Evolutionary conservation across 2,113 vertebrate genomes (phyloP), one percentile per base, ranked within the genome.

Genomic region (Tachuris rubrigastra): DNA sequence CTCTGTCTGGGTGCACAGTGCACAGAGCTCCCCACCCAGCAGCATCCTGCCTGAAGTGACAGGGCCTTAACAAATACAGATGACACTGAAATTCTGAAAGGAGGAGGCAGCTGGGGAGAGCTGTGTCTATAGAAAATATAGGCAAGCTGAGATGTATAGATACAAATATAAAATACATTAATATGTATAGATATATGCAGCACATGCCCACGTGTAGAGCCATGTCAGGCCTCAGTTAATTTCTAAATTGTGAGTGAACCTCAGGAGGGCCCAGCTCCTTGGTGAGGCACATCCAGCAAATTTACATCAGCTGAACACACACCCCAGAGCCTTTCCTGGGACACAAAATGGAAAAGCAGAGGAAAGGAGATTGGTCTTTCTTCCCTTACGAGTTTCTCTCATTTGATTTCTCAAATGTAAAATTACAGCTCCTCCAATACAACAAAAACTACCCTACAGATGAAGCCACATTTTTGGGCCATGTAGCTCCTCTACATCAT

Each of bases 61-160:
- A 65, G 62, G n/a, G 14, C 35, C 76, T 27, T 25, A 71, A 25
- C 68, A 86, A 63, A 90, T 44, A 81, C 27, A 91, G 65, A 81
- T 78, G 42, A 55, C 65, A 75, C 74, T 87, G 87, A 92, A 94
- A 95, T 73, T 82, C 86, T 96, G 92, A 92, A 95, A 85, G 87
- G 10, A 58, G 49, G 63, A 95, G 37, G 60, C 81, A 88, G 78
- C 44, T 47, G 74, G 59, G 9, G n/a, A 62, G 65, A 82, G 59
- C 69, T 44, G 12, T 35, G 35, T 90, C 78, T 52, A 6, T 71
- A 81, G 87, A 17, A 95, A 79, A 87, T 44, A 72, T 5, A 75
- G 41, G 31, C 20, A 89, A 81, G 30, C 41, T 79, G 62, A 77
- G 56, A 42, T 5, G 44, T 46, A 21, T 46, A 8, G 44, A 9